A percentile compares a stretch with the other conserved stretches of the same genome.
Conservation (phyloP, 2,113 vertebrate genomes). For the Callaeas wilsoni region DNA sequence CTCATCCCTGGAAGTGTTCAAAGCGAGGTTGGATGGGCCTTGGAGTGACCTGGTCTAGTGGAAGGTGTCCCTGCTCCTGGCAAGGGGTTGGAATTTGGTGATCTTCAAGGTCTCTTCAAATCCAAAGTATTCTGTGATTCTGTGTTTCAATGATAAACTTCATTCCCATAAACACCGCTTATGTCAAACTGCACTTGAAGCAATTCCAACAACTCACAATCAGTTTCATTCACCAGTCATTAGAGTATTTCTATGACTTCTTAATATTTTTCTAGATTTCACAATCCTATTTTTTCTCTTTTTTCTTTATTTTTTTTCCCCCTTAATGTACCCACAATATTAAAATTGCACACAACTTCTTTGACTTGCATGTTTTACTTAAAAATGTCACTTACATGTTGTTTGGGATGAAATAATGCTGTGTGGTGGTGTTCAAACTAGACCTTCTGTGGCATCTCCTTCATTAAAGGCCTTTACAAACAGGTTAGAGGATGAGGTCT, state of each 20-base stretch:
- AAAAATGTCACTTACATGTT: not conserved
- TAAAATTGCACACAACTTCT: not conserved
- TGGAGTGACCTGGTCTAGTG: not conserved
- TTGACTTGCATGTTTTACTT: not conserved
- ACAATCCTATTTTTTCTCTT: not conserved
- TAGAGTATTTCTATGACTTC: not conserved
- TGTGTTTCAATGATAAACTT: not conserved
- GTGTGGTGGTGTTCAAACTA: not conserved
- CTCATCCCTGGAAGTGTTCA: not conserved
- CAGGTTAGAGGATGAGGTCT: not conserved
- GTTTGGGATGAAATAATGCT: not conserved
- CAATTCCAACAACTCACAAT: not conserved
- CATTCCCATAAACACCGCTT: not conserved
- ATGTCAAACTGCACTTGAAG: not conserved
- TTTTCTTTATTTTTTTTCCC: rapidly evolving
- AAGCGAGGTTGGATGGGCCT: not conserved
- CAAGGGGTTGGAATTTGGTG: not conserved
- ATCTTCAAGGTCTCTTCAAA: not conserved
- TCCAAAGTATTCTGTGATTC: not conserved
- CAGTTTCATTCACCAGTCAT: not conserved
- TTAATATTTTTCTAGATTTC: not conserved
- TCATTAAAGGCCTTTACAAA: not conserved
- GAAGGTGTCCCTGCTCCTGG: not conserved
- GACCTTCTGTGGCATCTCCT: not conserved
- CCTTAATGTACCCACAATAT: rapidly evolving